Conservation (phyloP, 1,140 invertebrate genomes). For the Magallana gigas region DNA sequence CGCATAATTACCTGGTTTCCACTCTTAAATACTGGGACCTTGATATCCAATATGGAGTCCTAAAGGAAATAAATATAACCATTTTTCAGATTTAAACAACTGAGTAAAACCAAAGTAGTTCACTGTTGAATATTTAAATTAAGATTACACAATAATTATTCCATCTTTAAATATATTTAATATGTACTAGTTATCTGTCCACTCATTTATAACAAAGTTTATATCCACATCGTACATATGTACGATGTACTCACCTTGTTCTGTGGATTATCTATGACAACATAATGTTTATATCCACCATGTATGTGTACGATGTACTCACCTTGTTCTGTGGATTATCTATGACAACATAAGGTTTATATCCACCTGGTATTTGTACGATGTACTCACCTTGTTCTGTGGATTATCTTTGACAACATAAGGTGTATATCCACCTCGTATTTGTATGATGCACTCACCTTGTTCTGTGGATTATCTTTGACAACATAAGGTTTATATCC, state of each 20-base stretch:
- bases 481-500: too few relatives aligned
- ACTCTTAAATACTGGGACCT: conserved; percentile 85
- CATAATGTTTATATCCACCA: conserved; percentile 60
- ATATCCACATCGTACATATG: background rate
- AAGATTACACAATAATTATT: too few relatives aligned
- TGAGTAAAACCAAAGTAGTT: background rate
- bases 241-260: conserved; percentile 85
- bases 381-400: conserved; percentile 86
- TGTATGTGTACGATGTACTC: background rate
- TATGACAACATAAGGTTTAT: conserved; percentile 85
- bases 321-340: conserved; percentile 96
- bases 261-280: conserved; percentile 95
- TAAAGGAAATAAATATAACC: conserved; percentile 59
- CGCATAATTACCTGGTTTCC: conserved; percentile 77
- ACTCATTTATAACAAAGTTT: too few relatives aligned
- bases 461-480: too few relatives aligned
- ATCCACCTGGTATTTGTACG: background rate
- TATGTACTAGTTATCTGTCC: too few relatives aligned
- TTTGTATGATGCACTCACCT: too few relatives aligned
- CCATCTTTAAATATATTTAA: too few relatives aligned
- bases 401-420: conserved; percentile 97
- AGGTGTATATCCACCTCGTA: too few relatives aligned
- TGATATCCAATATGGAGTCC: conserved; percentile 95
- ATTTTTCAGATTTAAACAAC: background rate
- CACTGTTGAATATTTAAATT: too few relatives aligned